phyloP scores from a whole-genome alignment of 2,113 vertebrate genomes.

The Octodon degus region DNA sequence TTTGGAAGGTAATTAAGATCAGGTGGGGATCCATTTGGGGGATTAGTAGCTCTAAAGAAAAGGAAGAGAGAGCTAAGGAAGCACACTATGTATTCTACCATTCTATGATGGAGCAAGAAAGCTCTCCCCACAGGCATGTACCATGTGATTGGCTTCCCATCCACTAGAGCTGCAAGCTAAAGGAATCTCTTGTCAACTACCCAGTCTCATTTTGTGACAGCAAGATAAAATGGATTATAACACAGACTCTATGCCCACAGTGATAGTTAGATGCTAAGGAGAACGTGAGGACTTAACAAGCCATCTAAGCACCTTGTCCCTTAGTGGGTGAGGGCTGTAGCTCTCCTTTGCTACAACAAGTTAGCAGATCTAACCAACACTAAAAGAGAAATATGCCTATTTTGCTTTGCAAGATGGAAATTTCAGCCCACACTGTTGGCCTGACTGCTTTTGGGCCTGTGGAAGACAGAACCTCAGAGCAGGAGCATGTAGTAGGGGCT shows the following conservation, averaged over 20 bases:
- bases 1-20: not conserved
- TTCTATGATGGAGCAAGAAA: not conserved
- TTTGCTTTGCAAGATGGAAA: not conserved
- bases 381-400: not conserved
- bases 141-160: not conserved
- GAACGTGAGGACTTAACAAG: not conserved
- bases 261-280: not conserved
- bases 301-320: not conserved
- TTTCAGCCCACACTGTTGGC: not conserved
- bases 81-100: not conserved
- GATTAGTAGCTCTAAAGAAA: not conserved
- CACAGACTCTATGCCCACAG: not conserved
- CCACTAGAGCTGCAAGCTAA: not conserved
- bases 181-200: not conserved
- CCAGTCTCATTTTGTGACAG: not conserved
- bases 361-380: not conserved
- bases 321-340: not conserved
- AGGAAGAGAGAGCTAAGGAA: not conserved
- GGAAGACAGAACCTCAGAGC: not conserved
- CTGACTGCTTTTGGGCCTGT: not conserved
- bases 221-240: not conserved
- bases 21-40: rapidly evolving
- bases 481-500: no score
- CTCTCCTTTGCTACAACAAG: not conserved
- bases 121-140: no score